Evolutionary conservation across 1,140 invertebrate genomes (phyloP).

Genomic region (Drosophila pectinifera): DNA sequence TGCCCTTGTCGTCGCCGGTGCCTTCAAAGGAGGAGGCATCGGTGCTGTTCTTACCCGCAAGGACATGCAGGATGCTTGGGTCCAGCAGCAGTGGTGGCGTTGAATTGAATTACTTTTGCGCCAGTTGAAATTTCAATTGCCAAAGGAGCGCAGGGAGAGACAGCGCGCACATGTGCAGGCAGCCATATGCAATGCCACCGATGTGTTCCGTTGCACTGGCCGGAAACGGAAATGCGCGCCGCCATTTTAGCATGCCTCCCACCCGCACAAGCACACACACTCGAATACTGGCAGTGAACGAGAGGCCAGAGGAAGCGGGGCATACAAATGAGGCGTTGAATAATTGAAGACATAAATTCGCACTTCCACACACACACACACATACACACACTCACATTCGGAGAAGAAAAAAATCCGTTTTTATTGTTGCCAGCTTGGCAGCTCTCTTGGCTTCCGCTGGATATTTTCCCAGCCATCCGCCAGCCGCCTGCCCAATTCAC

Average conservation of each 20-base stretch:
- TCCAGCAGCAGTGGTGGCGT: slow-evolving; percentile 54
- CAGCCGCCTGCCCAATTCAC: slow-evolving; percentile 55
- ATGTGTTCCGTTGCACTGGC: slow-evolving; percentile 54
- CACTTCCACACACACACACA: slow-evolving; percentile 61
- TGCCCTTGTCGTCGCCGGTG: slow-evolving; percentile 43
- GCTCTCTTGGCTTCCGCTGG: slow-evolving; percentile 57
- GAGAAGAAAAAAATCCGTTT: slow-evolving; percentile 42
- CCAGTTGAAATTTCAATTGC: slow-evolving; percentile 83
- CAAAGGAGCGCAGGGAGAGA: slow-evolving; percentile 19
- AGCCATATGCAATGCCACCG: slow-evolving; percentile 66
- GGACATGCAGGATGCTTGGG: slow-evolving; percentile 54
- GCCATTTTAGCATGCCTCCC: slow-evolving; percentile 73
- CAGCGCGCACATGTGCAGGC: slow-evolving; percentile 74
- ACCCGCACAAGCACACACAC: slow-evolving; percentile 27
- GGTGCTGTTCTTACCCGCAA: slow-evolving; percentile 30
- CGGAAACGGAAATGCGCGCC: slow-evolving; percentile 81
- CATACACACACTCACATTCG: slow-evolving; percentile 21
- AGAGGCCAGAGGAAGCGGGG: slow-evolving; percentile 42
- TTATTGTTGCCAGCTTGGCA: slow-evolving; percentile 52
- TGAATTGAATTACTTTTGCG: slow-evolving; percentile 83
- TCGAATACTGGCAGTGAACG: slow-evolving; percentile 2
- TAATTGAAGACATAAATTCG: slow-evolving; percentile 84
- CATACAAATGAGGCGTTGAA: slow-evolving; percentile 81
- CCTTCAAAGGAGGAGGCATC: slow-evolving; percentile 20
- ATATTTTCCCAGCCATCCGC: slow-evolving; percentile 29